Base-by-base conservation (phyloP, 1,140 invertebrate genomes). In the Saccostrea glomerata region DNA sequence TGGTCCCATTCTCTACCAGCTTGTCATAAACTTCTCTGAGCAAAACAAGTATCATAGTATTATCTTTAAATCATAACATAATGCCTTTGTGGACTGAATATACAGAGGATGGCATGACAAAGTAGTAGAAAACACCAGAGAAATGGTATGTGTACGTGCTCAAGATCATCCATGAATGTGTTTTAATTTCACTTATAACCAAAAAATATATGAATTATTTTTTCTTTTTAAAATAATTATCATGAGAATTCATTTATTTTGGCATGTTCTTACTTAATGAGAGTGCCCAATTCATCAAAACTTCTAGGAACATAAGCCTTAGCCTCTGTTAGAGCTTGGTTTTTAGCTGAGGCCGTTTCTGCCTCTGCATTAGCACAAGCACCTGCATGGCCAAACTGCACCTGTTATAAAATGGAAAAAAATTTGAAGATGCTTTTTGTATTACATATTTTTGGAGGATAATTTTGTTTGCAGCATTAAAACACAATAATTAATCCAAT, bases 371-470 rank as follows among this genome's bases (percentile, higher is more conserved):
- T 98, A 9, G 99, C 99, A 94, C 98, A 99, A 6, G 99, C 98
- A 17, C 99, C 99, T 91, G 99, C 99, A 96, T 99, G 99, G 0
- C 99, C 99, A 95, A 99, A 99, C 95, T 99, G 99, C n/a, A 99
- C 99, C 94, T 96, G 91, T 9, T 7, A 6, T 47, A 6, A 3
- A 47, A 60, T 63, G 58, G 3, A 60, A 63, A 20, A 0, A n/a
- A 63, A 1, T 63, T 20, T 55, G 23, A 55, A 23, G 58, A 63
- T n/a, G n/a, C 17, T 20, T 63, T 17, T 5, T 6, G 5, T 47
- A 47, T 47, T 5, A 6, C 2, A 47, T 6, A 3, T 47, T 9
- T 47, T 47, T 47, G 5, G 6, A 47, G 5, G 5, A 6, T 47
- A 7, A 47, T 0, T 47, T 3, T 47, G 2, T 9, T 47, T 47